phyloP scores from a whole-genome alignment of 2,113 vertebrate species.

The Maccullochella peelii region DNA sequence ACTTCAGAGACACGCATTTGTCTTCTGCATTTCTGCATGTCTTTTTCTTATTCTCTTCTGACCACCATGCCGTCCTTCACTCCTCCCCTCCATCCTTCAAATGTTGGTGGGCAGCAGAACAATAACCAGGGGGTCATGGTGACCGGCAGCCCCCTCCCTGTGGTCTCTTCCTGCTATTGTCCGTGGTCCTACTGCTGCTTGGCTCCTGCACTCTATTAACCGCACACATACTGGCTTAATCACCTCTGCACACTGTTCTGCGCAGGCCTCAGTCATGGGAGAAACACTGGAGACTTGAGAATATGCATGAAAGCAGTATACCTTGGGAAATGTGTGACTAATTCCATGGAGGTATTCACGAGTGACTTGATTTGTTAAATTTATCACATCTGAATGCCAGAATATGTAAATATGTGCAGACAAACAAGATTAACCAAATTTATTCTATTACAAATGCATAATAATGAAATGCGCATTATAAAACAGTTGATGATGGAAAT shows the following conservation, averaged over 20 bases:
- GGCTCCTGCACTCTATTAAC: slow-evolving; percentile 70
- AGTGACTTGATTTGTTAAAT: background rate
- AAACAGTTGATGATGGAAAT: background rate
- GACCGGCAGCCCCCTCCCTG: slow-evolving; percentile 74
- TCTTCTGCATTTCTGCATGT: too few relatives aligned
- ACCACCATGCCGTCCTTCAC: slow-evolving; percentile 47
- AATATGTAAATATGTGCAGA: slow-evolving; percentile 12
- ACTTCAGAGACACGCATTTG: background rate
- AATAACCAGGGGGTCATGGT: slow-evolving; percentile 78
- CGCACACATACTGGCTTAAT: slow-evolving; percentile 55
- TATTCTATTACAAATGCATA: background rate
- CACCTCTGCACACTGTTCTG: slow-evolving; percentile 21
- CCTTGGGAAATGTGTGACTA: slow-evolving; percentile 35
- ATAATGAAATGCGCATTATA: background rate
- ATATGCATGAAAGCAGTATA: slow-evolving; percentile 47
- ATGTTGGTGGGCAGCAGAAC: slow-evolving; percentile 71
- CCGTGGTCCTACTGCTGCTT: slow-evolving; percentile 57
- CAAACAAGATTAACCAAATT: background rate
- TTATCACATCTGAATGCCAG: background rate
- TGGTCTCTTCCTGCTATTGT: slow-evolving; percentile 81
- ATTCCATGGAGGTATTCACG: slow-evolving; percentile 20
- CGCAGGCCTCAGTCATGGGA: slow-evolving; percentile 34
- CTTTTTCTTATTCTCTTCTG: slow-evolving; percentile 49
- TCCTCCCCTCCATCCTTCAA: slow-evolving; percentile 73
- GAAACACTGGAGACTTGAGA: slow-evolving; percentile 43